These are phyloP conservation scores for Protosalanx chinensis DNA, from an alignment of 2,797 vertebrate genomes.

Conservation along the genomic window DNA sequence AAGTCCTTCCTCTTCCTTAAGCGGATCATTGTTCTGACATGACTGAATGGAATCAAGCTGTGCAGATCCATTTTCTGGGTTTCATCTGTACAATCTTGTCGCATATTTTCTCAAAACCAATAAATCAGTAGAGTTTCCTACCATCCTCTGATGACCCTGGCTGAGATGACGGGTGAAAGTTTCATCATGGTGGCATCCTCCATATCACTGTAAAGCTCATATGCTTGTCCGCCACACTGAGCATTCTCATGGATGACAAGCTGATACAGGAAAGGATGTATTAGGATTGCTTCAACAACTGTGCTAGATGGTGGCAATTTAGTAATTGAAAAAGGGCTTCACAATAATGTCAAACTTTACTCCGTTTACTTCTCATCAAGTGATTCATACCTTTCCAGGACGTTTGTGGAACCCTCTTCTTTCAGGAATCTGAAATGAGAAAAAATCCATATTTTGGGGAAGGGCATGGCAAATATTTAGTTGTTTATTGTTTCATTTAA, in stretches of 20 bases:
- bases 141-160: constrained; percentile 92
- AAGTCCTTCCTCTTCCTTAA: neutral
- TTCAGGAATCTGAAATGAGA: constrained; percentile 54
- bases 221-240: constrained; percentile 68
- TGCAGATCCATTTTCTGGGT: too few species aligned
- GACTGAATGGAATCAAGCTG: neutral
- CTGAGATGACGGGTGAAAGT: constrained; percentile 81
- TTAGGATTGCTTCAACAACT: constrained; percentile 4
- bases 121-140: constrained; percentile 54
- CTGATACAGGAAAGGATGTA: constrained; percentile 58
- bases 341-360: neutral
- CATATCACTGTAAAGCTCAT: constrained; percentile 80
- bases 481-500: neutral
- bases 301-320: neutral
- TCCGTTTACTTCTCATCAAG: neutral
- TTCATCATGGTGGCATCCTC: constrained; percentile 80
- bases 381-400: constrained; percentile 89
- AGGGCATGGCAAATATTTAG: neutral
- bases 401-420: constrained; percentile 81
- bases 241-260: constrained; percentile 79
- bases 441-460: constrained; percentile 18
- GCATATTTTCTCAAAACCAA: neutral
- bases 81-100: neutral
- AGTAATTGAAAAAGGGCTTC: neutral
- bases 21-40: neutral